phyloP scores from a whole-genome alignment of 2,113 vertebrate genomes.

The Tautogolabrus adspersus region DNA sequence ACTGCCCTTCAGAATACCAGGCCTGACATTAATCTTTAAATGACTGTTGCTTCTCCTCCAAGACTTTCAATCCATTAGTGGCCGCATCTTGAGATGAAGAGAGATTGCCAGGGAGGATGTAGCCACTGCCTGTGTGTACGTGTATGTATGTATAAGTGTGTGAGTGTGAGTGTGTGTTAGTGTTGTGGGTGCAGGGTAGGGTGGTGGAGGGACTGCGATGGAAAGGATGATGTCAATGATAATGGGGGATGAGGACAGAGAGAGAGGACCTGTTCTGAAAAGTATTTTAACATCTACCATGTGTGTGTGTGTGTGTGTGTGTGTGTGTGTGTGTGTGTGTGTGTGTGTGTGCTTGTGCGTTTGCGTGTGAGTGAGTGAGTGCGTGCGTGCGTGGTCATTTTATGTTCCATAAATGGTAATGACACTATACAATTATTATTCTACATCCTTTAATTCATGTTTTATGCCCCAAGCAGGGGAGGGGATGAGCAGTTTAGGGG shows the following conservation, averaged over 20 bases:
- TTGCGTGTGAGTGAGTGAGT: too few relatives aligned
- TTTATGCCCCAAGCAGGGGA: background rate
- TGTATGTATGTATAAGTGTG: slow-evolving; percentile 5
- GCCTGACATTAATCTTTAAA: slow-evolving; percentile 84
- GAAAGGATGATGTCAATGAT: slow-evolving; percentile 81
- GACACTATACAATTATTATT: background rate
- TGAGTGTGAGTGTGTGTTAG: slow-evolving; percentile 1
- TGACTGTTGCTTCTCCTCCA: slow-evolving; percentile 80
- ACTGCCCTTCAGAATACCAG: slow-evolving; percentile 81
- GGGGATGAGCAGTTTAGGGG: background rate
- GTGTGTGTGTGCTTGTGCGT: too few relatives aligned
- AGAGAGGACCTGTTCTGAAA: slow-evolving; percentile 29
- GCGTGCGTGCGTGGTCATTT: background rate
- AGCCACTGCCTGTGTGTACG: slow-evolving; percentile 20
- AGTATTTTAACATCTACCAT: background rate
- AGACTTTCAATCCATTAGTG: slow-evolving; percentile 83
- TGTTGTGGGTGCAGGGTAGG: background rate
- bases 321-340: too few relatives aligned
- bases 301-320: too few relatives aligned
- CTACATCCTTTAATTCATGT: background rate
- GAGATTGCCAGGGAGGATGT: slow-evolving; percentile 67
- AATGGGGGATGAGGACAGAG: slow-evolving; percentile 70
- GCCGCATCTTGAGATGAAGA: slow-evolving; percentile 72
- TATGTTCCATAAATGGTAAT: background rate
- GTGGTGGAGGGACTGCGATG: slow-evolving; percentile 6